Base-by-base conservation (phyloP, 53 echinoderm and acorn worm genomes). In the Echinarachnius parma region DNA sequence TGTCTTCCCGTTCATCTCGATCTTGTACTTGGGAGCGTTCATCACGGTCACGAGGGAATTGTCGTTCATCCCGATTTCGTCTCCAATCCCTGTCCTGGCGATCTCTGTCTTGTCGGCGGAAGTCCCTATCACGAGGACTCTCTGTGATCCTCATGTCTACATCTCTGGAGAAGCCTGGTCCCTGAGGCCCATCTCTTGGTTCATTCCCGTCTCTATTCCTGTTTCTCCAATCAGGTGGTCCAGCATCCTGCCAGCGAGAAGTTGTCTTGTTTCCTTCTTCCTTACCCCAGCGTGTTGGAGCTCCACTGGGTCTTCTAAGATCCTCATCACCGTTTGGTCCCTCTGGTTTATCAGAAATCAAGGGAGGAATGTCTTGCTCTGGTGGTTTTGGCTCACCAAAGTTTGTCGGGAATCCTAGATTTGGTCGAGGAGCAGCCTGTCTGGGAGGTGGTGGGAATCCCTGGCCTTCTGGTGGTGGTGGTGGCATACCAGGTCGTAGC, bases 1-100 rank as follows among this genome's bases (percentile, higher is more conserved):
- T 82, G 28, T 83, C 66, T 20, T 87, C 85, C 1, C 86, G 62
- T 19, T 83, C 86, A 59, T 78, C 77, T 56, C 83, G 75, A 42
- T 84, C 84, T 29, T 48, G 57, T 25, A 75, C 80, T 29, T 63
- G 59, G 18, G 44, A 69, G 1, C 78, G 63, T 11, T 79, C 79
- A 69, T 69, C 70, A 22, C 70, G 30, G 35, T 69, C 70, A 9
- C 70, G 70, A 20, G 5, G 21, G 24, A 66, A 66, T 28, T 28
- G 16, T 22, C 70, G 28, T 31, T 69, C 70, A 21, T 36, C 70
- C 13, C 70, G 70, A 10, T 69, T 53, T 69, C 53, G 33, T 23
- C 70, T 69, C 70, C 70, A 78, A 25, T 82, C 78, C 18, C 70
- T 61, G 20, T 62, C 62, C 5, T 65, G 67, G 34, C 59, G 42